A percentile compares a stretch with the other conserved stretches of the same genome.
Conservation (phyloP, 2,113 vertebrate genomes). For the Hyperoodon ampullatus region DNA sequence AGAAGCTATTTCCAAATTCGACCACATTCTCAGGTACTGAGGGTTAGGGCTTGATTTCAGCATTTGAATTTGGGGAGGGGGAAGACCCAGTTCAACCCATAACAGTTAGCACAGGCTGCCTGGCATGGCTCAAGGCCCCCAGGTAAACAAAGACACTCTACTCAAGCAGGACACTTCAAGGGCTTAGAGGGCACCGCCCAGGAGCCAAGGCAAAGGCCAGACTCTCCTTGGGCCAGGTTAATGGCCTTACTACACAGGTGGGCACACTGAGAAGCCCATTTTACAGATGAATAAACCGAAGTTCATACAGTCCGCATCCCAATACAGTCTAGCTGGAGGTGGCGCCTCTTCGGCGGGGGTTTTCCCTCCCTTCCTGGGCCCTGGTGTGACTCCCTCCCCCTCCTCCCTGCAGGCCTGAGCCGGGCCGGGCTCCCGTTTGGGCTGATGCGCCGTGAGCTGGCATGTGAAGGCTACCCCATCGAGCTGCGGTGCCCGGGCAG, state of each 20-base stretch:
- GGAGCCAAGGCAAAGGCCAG: not conserved
- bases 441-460: conserved; percentile 94
- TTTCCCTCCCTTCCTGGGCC: not conserved
- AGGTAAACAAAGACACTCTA: not conserved
- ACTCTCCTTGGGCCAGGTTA: not conserved
- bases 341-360: rapidly evolving
- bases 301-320: rapidly evolving
- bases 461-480: conserved; percentile 96
- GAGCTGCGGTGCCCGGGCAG: conserved; percentile 96
- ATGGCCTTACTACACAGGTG: not conserved
- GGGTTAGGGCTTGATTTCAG: not conserved
- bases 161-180: not conserved
- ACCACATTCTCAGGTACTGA: not conserved
- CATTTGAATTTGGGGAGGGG: not conserved
- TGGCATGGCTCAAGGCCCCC: not conserved
- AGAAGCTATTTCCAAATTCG: not conserved
- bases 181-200: not conserved
- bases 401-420: conserved; percentile 86
- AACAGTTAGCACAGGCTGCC: not conserved
- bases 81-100: not conserved
- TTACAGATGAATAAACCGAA: not conserved
- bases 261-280: not conserved
- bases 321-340: not conserved
- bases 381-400: not conserved
- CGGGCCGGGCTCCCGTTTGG: conserved; percentile 94